Evolutionary conservation across 1,140 invertebrate genomes (phyloP).

Genomic region (Aricia agestis): DNA sequence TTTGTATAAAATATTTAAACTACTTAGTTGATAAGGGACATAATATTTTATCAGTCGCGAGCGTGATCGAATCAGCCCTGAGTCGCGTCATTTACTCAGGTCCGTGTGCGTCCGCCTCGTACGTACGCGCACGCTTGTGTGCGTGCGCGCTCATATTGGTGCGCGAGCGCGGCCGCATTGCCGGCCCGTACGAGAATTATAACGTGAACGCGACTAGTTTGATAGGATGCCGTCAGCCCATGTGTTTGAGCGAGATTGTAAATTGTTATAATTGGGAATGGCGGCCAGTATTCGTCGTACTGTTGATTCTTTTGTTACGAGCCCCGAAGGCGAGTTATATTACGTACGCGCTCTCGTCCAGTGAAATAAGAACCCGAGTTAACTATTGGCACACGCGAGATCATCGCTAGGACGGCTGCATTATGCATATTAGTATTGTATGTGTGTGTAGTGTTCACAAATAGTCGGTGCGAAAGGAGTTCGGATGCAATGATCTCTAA

Average conservation of each 20-base stretch:
- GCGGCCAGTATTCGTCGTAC: constrained; percentile 58
- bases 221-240: constrained; percentile 67
- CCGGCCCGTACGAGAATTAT: constrained; percentile 59
- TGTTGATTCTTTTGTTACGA: constrained; percentile 55
- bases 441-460: constrained; percentile 70
- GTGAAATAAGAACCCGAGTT: constrained; percentile 51
- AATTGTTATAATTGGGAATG: constrained; percentile 73
- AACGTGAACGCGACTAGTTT: constrained; percentile 66
- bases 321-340: constrained; percentile 52
- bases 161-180: constrained; percentile 65
- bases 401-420: constrained; percentile 52
- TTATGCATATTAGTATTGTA: constrained; percentile 62
- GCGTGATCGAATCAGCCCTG: constrained; percentile 35
- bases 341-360: constrained; percentile 44
- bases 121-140: constrained; percentile 39
- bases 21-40: constrained; percentile 44
- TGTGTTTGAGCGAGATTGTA: constrained; percentile 63
- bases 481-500: constrained; percentile 58
- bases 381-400: constrained; percentile 47
- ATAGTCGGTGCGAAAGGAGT: constrained; percentile 64
- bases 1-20: constrained; percentile 19
- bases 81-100: constrained; percentile 49
- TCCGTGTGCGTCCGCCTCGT: constrained; percentile 31
- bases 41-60: constrained; percentile 45
- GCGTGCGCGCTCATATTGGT: constrained; percentile 50